Percentiles rank a stretch among this genome's conserved stretches.
phyloP scores from a whole-genome alignment of 2,888 invertebrate genomes.

The Neria commutata region DNA sequence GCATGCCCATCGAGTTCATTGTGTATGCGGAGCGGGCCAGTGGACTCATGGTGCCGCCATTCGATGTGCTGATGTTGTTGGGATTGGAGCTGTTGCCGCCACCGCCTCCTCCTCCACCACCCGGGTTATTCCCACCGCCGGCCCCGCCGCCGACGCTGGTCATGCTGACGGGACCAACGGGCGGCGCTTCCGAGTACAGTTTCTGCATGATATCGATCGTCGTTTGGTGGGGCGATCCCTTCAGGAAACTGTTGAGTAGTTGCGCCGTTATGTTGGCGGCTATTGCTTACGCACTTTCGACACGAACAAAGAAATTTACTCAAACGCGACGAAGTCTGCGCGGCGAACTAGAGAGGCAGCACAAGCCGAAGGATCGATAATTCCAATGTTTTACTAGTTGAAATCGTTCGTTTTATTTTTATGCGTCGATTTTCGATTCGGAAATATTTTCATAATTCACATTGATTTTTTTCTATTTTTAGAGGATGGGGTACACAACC shows the following conservation, averaged over 20 bases:
- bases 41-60: slow-evolving; percentile 74
- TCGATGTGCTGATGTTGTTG: slow-evolving; percentile 45
- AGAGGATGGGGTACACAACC: neutral
- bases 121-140: slow-evolving; percentile 30
- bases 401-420: too few relatives aligned
- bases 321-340: neutral
- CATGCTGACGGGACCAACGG: slow-evolving; percentile 56
- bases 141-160: slow-evolving; percentile 64
- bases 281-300: slow-evolving; percentile 26
- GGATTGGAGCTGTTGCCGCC: slow-evolving; percentile 39
- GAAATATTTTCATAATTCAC: too few relatives aligned
- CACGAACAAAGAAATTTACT: slow-evolving; percentile 12
- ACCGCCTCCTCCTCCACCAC: slow-evolving; percentile 41
- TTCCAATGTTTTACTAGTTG: too few relatives aligned
- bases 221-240: slow-evolving; percentile 60
- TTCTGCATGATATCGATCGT: slow-evolving; percentile 63
- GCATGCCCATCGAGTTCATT: slow-evolving; percentile 80
- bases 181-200: slow-evolving; percentile 60
- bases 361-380: neutral
- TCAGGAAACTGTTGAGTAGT: slow-evolving; percentile 56
- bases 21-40: slow-evolving; percentile 77
- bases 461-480: slow-evolving; percentile 9
- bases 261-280: slow-evolving; percentile 60
- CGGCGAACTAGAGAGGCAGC: too few relatives aligned
- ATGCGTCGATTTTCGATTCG: too few relatives aligned